Evolutionary conservation across 2,113 vertebrate species (phyloP), one percentile per base, ranked within the genome.

Genomic region (Anguilla rostrata): DNA sequence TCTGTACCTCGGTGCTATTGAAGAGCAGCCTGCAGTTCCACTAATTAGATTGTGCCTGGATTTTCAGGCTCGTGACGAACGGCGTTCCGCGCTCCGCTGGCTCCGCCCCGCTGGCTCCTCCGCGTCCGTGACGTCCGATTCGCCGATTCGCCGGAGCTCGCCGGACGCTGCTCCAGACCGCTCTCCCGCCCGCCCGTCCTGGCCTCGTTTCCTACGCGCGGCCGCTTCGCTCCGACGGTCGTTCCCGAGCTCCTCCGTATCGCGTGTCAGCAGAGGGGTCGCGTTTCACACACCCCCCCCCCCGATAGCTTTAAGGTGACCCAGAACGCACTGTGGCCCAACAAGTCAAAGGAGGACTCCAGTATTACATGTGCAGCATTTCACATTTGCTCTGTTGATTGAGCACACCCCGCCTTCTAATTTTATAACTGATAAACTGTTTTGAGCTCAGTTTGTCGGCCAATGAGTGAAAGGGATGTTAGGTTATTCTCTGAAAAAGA

Each of bases 181-280:
- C 34, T 66, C 79, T 66, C 40, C 57, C n/a, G 20, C 41, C 18
- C 79, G 46, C n/a, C 18, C 79, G 46, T 39, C 85, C 2, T 46
- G 78, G 14, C 56, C 78, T 82, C 85, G 46, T 86, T 86, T 46
- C 18, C 39, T 86, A 86, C 82, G 81, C 39, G 66, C 41, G 78
- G 39, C 39, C 26, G 41, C 78, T 40, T 81, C 60, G 39, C 78
- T 63, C 57, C 14, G 40, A 29, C 85, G 46, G 63, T 86, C 34
- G 79, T 12, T 57, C 57, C 41, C 56, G 39, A 18, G 57, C 41
- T 46, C 79, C 14, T 41, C 3, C 49, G n/a, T 81, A 86, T 81
- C 56, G 34, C 41, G 34, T 86, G 39, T 86, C 14, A 57, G 57
- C 34, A 53, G 49, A 40, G 80, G 78, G 39, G 16, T 63, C 41